These are phyloP conservation scores for Serrognathus titanus DNA, from an alignment of 2,888 invertebrate species.

Conservation along the genomic window DNA sequence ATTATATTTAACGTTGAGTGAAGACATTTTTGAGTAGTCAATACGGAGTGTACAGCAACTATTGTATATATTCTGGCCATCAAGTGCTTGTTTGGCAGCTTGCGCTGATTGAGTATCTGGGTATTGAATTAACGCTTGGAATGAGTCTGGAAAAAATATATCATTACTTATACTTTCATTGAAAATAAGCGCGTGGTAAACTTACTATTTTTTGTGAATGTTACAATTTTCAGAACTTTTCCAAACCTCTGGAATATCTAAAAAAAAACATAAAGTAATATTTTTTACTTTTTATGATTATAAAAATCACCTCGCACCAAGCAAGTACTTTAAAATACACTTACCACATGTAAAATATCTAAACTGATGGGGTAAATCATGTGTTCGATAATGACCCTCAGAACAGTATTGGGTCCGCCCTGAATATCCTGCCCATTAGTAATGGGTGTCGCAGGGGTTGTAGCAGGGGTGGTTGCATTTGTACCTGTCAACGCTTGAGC, in stretches of 20 bases:
- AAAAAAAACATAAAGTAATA: constrained; percentile 29
- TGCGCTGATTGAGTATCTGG: constrained; percentile 96
- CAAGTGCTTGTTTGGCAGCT: constrained; percentile 93
- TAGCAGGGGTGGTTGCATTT: constrained; percentile 62
- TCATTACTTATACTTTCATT: not conserved
- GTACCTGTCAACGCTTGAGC: constrained; percentile 73
- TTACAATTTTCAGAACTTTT: constrained; percentile 98
- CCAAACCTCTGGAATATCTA: constrained; percentile 98
- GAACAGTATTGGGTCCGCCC: constrained; percentile 92
- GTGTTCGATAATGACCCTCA: constrained; percentile 98
- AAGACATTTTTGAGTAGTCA: constrained; percentile 98
- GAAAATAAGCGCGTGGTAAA: constrained; percentile 33
- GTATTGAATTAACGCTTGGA: constrained; percentile 99
- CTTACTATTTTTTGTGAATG: constrained; percentile 99
- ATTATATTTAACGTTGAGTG: constrained; percentile 98
- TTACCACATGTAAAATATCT: constrained; percentile 88
- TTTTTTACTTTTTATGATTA: not conserved
- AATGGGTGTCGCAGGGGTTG: constrained; percentile 44
- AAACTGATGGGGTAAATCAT: constrained; percentile 97
- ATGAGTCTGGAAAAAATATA: constrained; percentile 71
- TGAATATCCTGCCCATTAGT: constrained; percentile 65
- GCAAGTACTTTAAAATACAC: constrained; percentile 22
- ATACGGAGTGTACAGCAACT: constrained; percentile 98
- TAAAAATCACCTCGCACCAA: too few relatives aligned
- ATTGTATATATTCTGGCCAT: constrained; percentile 99